Evolutionary conservation across 2,888 invertebrate genomes (phyloP).

Genomic region (Dynastes maya): DNA sequence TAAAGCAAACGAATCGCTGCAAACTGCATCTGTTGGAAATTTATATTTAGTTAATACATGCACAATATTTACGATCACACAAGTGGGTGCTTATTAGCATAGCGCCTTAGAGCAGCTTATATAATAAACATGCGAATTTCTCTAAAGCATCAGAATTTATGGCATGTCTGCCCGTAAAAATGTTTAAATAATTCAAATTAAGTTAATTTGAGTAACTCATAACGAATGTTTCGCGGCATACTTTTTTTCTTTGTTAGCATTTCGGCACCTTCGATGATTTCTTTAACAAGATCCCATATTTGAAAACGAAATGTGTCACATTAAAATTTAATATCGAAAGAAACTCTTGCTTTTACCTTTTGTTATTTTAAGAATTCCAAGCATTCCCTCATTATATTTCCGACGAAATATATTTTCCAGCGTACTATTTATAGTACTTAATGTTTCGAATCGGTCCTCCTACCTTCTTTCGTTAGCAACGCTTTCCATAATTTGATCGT

Average conservation of each 20-base stretch:
- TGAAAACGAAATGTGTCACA: background rate
- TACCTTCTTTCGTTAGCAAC: too few species aligned
- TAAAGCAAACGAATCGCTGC: too few species aligned
- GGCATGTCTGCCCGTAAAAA: too few species aligned
- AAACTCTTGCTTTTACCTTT: background rate
- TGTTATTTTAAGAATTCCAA: background rate
- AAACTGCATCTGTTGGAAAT: background rate
- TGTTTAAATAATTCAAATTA: too few species aligned
- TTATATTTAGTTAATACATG: background rate
- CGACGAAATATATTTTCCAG: background rate
- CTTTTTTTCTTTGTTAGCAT: background rate
- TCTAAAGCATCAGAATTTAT: too few species aligned
- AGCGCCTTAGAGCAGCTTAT: background rate
- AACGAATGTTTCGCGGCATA: too few species aligned
- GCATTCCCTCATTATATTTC: background rate
- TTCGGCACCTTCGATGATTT: background rate
- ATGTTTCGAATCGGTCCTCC: too few species aligned
- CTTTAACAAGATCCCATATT: background rate
- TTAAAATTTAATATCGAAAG: background rate
- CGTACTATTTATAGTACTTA: too few species aligned
- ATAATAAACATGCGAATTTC: background rate
- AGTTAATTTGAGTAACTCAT: too few species aligned
- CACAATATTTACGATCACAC: conserved; percentile 1
- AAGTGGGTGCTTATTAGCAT: background rate
- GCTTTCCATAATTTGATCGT: too few species aligned